Evolutionary conservation across 1,140 invertebrate genomes (phyloP).

Genomic region (Drosophila kurseongensis): DNA sequence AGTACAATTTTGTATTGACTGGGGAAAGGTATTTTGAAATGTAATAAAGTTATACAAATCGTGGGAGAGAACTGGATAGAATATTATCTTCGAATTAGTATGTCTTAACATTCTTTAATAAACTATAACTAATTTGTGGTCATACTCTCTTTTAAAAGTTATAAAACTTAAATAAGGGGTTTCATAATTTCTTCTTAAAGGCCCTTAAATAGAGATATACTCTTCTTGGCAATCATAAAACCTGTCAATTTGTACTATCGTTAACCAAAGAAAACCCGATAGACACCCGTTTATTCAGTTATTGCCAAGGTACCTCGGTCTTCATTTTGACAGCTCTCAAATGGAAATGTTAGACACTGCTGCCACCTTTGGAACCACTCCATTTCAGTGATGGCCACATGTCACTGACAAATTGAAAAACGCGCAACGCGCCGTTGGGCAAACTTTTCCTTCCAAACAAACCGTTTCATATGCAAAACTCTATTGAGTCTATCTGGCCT

Average conservation of each 20-base stretch:
- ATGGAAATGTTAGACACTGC: conserved; percentile 3
- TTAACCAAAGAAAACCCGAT: neutral
- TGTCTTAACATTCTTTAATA: too few relatives aligned
- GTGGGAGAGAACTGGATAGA: too few relatives aligned
- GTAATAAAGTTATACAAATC: too few relatives aligned
- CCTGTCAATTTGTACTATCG: too few relatives aligned
- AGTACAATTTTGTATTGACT: neutral
- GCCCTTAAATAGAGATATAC: neutral
- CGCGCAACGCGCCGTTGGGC: conserved; percentile 52
- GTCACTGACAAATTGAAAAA: conserved; percentile 70
- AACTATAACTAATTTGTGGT: too few relatives aligned
- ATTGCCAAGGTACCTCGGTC: conserved; percentile 7
- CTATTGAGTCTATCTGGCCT: conserved; percentile 50
- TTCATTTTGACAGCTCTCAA: conserved; percentile 36
- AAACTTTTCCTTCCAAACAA: conserved; percentile 57
- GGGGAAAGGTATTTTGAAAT: too few relatives aligned
- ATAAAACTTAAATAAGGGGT: too few relatives aligned
- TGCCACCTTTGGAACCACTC: neutral
- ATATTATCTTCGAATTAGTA: too few relatives aligned
- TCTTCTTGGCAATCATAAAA: neutral
- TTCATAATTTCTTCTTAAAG: too few relatives aligned
- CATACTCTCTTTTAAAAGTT: too few relatives aligned
- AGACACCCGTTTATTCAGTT: neutral
- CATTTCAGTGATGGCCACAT: conserved; percentile 21
- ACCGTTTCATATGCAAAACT: conserved; percentile 75